A percentile compares a stretch with the other conserved stretches of the same genome.
phyloP scores from a whole-genome alignment of 2,888 invertebrate species.

The Drosophila phalerata region DNA sequence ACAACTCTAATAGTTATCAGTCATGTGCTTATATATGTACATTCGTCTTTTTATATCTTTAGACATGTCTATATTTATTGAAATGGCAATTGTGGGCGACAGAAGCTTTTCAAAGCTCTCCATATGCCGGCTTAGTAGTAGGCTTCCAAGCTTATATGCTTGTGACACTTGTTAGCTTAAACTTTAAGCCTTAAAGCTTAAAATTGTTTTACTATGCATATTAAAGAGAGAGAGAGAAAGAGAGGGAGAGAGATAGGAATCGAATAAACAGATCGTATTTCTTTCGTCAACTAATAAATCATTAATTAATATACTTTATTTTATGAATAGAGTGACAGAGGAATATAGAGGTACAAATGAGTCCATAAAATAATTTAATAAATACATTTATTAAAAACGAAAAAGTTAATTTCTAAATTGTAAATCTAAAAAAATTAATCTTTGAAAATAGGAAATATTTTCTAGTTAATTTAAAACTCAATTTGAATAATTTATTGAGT shows the following conservation, averaged over 20 bases:
- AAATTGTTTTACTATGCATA: neutral
- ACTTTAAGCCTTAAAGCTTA: neutral
- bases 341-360: neutral
- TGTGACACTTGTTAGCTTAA: neutral
- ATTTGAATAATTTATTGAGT: constrained; percentile 7
- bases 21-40: too few species aligned
- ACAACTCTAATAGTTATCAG: too few species aligned
- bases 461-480: neutral
- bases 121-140: neutral
- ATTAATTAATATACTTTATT: too few species aligned
- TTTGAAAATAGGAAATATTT: neutral
- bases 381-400: neutral
- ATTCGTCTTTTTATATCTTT: too few species aligned
- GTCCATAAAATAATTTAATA: neutral
- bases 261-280: neutral
- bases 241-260: neutral
- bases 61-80: constrained; percentile 12
- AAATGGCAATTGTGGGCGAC: constrained; percentile 1
- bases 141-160: neutral
- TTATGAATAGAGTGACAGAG: neutral
- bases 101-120: constrained; percentile 9
- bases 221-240: neutral
- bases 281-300: neutral
- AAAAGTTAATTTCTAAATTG: neutral
- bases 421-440: neutral